phyloP scores from a whole-genome alignment of 2,113 vertebrate species.

The Poecile atricapillus region DNA sequence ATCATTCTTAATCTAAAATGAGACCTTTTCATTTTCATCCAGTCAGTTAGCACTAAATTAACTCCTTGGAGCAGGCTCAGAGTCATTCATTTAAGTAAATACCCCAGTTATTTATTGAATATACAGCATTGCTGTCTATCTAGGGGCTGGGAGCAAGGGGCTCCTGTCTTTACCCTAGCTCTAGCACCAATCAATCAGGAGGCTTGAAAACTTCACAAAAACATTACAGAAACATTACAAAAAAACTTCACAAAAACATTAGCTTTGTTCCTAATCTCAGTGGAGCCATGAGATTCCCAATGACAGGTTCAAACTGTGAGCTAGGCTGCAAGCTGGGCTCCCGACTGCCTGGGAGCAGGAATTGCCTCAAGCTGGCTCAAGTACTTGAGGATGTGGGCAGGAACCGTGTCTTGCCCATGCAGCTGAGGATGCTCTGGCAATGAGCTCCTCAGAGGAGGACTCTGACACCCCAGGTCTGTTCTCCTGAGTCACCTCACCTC shows the following conservation, averaged over 20 bases:
- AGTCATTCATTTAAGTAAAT: constrained; percentile 51
- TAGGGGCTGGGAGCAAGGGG: not conserved
- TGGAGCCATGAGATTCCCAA: not conserved
- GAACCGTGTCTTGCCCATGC: fast-evolving
- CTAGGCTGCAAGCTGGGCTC: not conserved
- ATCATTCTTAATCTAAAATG: constrained; percentile 64
- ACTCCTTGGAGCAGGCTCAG: constrained; percentile 48
- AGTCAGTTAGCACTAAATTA: constrained; percentile 63
- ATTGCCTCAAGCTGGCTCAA: not conserved
- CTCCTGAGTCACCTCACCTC: not conserved
- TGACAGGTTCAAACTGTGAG: not conserved
- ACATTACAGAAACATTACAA: not conserved
- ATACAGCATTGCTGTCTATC: not conserved
- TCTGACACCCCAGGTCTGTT: not conserved
- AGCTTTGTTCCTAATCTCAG: not conserved
- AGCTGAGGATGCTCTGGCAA: not conserved
- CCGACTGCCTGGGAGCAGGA: not conserved
- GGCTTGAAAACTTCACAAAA: not conserved
- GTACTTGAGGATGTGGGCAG: fast-evolving
- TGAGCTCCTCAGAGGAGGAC: not conserved
- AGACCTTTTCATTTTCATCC: constrained; percentile 66
- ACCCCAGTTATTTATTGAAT: constrained; percentile 43
- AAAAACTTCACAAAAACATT: not conserved
- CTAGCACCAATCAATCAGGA: not conserved
- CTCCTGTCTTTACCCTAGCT: not conserved